Conservation (phyloP, 2,888 invertebrate species). For the Sphinx pinastri region DNA sequence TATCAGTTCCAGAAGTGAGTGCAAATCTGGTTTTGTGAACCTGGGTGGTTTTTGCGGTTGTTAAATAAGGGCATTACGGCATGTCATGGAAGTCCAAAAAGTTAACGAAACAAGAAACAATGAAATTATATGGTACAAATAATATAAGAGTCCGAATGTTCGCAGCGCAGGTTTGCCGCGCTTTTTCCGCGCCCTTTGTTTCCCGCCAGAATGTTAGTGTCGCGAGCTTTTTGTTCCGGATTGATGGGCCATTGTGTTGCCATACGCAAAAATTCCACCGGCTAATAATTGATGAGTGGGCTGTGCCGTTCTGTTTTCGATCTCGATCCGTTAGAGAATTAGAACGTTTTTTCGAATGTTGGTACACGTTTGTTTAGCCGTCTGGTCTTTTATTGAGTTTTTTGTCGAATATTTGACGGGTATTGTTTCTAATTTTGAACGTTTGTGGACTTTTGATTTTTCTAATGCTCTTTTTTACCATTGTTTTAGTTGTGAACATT, state of each 20-base stretch:
- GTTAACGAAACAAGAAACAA: background rate
- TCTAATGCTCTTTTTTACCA: conserved; percentile 1
- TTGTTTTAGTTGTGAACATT: background rate
- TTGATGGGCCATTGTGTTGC: conserved; percentile 80
- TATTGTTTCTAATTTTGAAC: conserved; percentile 15
- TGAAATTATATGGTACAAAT: conserved; percentile 7
- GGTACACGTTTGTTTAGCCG: conserved; percentile 45
- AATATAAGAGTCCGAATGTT: conserved; percentile 16
- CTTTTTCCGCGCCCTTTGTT: conserved; percentile 56
- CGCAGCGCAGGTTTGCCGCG: conserved; percentile 23
- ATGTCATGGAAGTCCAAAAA: background rate
- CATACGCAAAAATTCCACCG: conserved; percentile 66
- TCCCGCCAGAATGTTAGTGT: conserved; percentile 60
- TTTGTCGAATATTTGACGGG: conserved; percentile 35
- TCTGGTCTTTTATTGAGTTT: conserved; percentile 43
- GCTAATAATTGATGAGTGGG: conserved; percentile 74
- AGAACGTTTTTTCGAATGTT: conserved; percentile 51
- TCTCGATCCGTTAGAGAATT: conserved; percentile 67
- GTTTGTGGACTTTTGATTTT: conserved; percentile 14
- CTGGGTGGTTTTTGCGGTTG: background rate
- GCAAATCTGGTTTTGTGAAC: background rate
- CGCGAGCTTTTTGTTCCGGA: conserved; percentile 68
- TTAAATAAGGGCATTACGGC: background rate
- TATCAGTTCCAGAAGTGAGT: background rate
- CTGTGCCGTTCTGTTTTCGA: conserved; percentile 48